Conservation (phyloP, 2,113 vertebrate species). For the Tiliqua scincoides region DNA sequence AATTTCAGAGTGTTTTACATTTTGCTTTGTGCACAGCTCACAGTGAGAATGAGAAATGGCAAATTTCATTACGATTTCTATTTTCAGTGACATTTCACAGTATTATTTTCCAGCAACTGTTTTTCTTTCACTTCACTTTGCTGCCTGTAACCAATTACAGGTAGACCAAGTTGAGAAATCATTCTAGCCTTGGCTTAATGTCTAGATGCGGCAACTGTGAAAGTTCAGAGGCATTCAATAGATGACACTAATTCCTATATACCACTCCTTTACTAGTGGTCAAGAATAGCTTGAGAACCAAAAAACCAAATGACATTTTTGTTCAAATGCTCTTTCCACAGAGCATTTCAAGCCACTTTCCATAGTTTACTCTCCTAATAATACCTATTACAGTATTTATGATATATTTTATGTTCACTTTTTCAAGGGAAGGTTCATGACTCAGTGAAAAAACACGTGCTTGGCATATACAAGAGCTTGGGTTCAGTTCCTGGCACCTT, state of each 20-base stretch:
- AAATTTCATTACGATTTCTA: slow-evolving; percentile 3
- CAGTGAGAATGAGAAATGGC: background rate
- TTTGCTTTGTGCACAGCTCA: slow-evolving; percentile 8
- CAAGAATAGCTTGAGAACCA: background rate
- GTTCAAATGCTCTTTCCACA: background rate
- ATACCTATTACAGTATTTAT: too few species aligned
- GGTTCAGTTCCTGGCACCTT: background rate
- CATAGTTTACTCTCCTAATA: background rate
- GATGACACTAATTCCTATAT: background rate
- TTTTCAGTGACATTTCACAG: background rate
- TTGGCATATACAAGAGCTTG: background rate
- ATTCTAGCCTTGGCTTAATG: rapidly evolving
- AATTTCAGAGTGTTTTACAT: background rate
- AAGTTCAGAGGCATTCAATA: background rate
- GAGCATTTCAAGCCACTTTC: background rate
- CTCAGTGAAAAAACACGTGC: background rate
- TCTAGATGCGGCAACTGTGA: background rate
- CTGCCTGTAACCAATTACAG: background rate
- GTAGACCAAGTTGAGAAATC: background rate
- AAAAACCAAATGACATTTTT: background rate
- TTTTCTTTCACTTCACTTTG: background rate
- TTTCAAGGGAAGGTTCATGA: background rate
- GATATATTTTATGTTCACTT: background rate
- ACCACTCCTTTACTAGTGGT: background rate
- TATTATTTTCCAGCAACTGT: background rate